These are phyloP conservation scores for Gasterosteus aculeatus DNA, from an alignment of 2,113 vertebrate species.

Conservation along the genomic window DNA sequence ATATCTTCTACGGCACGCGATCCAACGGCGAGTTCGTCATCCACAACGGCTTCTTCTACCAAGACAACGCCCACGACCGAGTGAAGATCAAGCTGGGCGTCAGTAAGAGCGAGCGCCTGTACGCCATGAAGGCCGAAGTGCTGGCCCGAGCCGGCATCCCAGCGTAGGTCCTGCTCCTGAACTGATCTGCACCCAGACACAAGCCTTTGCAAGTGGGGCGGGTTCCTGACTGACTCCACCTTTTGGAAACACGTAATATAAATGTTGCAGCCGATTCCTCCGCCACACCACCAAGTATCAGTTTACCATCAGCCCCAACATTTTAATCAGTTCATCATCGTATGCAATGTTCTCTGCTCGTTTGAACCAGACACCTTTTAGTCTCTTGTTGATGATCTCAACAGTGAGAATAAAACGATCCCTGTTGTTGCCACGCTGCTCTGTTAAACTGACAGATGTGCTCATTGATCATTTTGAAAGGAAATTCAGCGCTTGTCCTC, in stretches of 20 bases:
- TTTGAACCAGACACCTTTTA: conserved; percentile 69
- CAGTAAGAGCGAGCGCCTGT: conserved; percentile 96
- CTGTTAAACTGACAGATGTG: conserved; percentile 58
- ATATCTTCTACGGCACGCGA: conserved; percentile 98
- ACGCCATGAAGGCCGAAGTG: conserved; percentile 98
- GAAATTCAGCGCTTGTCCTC: not conserved
- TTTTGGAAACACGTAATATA: conserved; percentile 51
- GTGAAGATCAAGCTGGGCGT: conserved; percentile 99
- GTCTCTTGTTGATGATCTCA: conserved; percentile 76
- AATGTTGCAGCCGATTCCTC: conserved; percentile 53
- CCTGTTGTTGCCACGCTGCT: conserved; percentile 49
- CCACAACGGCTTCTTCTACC: conserved; percentile 99
- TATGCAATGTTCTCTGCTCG: conserved; percentile 60
- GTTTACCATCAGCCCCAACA: conserved; percentile 51
- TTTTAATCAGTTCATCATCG: conserved; percentile 74
- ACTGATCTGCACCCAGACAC: not conserved
- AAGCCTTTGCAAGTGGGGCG: conserved; percentile 7
- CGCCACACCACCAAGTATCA: conserved; percentile 35
- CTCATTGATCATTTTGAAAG: conserved; percentile 54
- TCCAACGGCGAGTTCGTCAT: conserved; percentile 99
- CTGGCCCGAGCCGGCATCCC: conserved; percentile 96
- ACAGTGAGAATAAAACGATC: conserved; percentile 65
- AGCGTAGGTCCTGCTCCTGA: conserved; percentile 84
- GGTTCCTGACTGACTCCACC: conserved; percentile 21
- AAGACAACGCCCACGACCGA: conserved; percentile 96